Base-by-base conservation (phyloP, 2,113 vertebrate genomes). In the Carassius carassius region DNA sequence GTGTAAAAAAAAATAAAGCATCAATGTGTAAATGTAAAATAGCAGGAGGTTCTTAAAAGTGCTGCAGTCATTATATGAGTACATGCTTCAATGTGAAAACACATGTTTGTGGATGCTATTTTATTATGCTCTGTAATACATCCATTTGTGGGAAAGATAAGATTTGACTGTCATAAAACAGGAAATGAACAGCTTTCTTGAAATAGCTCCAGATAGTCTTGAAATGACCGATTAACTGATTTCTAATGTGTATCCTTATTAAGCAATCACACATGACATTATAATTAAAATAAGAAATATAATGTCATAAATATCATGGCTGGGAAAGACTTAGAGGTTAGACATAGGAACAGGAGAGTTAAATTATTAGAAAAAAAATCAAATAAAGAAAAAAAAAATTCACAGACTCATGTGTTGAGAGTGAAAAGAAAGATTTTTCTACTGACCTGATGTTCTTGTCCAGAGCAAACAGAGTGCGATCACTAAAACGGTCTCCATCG, bases 371-470 rank as follows among this genome's bases (percentile, higher is more conserved):
- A 21, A 49, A 17, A 17, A 2, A 47, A 29, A 29, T n/a, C n/a
- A n/a, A n/a, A n/a, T n/a, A n/a, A n/a, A 7, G 7, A 21, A 49
- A 17, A 17, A 2, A 47, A 14, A 0, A 14, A 51, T 17, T 23
- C 63, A 2, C n/a, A 13, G 60, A 62, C 60, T 62, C 10, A 0
- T 10, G 2, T 0, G 19, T 10, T 10, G 21, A 58, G 23, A 63
- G 23, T 13, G 72, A 44, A 21, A 23, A 16, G 7, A 51, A 58
- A 10, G 56, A 0, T 3, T 1, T 58, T 1, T 21, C 1, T 23
- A 5, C 69, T 70, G 21, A 87, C 86, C 86, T 85, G 86, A 2
- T 9, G 78, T 5, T 41, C 29, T 0, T 2, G 4, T 32, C 11
- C 70, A 62, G 10, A 78, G 19, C 73, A 82, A n/a, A 7, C 65